Evolutionary conservation across 2,888 invertebrate species (phyloP).

Genomic region (Lasius fuliginosus): DNA sequence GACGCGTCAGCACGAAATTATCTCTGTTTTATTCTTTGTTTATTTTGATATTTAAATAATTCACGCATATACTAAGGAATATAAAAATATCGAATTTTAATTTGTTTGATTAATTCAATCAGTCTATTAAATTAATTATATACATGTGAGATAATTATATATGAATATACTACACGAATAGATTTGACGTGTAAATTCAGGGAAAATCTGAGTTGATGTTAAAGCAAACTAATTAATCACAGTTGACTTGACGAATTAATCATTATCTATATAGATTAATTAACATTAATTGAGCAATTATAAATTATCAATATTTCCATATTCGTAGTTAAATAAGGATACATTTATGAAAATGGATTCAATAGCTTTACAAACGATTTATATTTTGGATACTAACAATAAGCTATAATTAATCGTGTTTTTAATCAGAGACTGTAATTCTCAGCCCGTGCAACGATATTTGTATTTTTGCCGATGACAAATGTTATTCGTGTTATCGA

Average conservation of each 20-base stretch:
- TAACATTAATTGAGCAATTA: not conserved
- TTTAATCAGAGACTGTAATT: not conserved
- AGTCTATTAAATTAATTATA: not conserved
- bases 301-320: not conserved
- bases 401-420: conserved; percentile 6
- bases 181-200: conserved; percentile 4
- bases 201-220: not conserved
- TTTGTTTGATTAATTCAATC: not conserved
- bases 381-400: not conserved
- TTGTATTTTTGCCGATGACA: not conserved
- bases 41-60: not conserved
- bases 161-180: not conserved
- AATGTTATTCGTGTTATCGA: conserved; percentile 5
- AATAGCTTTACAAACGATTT: not conserved
- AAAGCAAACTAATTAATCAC: conserved; percentile 5
- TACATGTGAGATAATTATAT: not conserved
- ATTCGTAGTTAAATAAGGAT: conserved; percentile 18
- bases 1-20: not conserved
- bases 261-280: conserved; percentile 7
- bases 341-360: not conserved
- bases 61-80: not conserved
- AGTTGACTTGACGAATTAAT: not conserved
- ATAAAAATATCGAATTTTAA: not conserved
- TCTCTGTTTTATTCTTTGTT: not conserved
- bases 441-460: not conserved